phyloP scores from a whole-genome alignment of 2,888 invertebrate genomes.

The Diarsia mendica region DNA sequence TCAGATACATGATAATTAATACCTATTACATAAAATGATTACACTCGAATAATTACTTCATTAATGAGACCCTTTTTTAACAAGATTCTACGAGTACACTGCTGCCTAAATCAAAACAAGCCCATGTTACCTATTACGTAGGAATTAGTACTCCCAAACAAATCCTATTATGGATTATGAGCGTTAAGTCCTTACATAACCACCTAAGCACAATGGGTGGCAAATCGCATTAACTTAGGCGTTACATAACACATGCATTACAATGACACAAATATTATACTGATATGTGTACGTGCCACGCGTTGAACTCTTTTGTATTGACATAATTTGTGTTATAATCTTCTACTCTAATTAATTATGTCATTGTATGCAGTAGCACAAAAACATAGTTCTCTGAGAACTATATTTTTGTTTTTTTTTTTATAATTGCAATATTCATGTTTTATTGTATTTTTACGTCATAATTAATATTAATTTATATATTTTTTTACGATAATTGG shows the following conservation, averaged over 20 bases:
- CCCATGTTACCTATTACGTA: neutral
- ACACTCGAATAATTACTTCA: neutral
- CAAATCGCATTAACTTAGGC: constrained; percentile 46
- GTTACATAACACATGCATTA: constrained; percentile 54
- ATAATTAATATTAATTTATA: too few species aligned
- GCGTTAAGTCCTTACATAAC: constrained; percentile 49
- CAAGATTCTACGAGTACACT: neutral
- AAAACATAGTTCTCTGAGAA: neutral
- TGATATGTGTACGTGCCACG: constrained; percentile 57
- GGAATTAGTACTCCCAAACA: constrained; percentile 22
- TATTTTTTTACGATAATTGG: too few species aligned
- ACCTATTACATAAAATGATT: constrained; percentile 6
- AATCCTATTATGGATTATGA: constrained; percentile 46
- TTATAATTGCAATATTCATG: neutral
- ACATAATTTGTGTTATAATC: constrained; percentile 13
- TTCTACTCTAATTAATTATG: neutral
- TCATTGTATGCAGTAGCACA: neutral
- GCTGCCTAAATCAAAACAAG: constrained; percentile 18
- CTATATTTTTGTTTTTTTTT: neutral
- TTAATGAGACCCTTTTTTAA: neutral
- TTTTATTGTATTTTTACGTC: neutral
- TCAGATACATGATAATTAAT: neutral
- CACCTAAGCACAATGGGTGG: constrained; percentile 46
- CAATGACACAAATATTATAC: constrained; percentile 28
- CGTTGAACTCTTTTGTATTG: constrained; percentile 84